Percentiles rank a stretch among this genome's conserved stretches.
phyloP scores from a whole-genome alignment of 2,888 invertebrate genomes.

The Drosophila mimetica region DNA sequence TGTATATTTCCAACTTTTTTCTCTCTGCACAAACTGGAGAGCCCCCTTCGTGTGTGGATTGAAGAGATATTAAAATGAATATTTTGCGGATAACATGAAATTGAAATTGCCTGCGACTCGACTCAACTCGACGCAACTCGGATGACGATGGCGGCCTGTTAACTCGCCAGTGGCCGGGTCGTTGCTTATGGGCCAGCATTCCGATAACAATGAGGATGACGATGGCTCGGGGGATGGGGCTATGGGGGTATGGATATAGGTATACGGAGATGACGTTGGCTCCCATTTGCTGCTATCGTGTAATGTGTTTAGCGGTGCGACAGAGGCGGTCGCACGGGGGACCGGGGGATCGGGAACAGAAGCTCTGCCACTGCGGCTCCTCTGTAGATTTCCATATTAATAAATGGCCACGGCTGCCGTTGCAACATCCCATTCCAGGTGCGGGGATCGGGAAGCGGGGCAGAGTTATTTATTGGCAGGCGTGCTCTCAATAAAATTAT shows the following conservation, averaged over 20 bases:
- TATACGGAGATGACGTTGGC: conserved; percentile 51
- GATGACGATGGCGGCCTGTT: conserved; percentile 52
- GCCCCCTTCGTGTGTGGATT: conserved; percentile 62
- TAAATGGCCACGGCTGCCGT: conserved; percentile 69
- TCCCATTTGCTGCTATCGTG: conserved; percentile 78
- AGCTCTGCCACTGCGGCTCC: conserved; percentile 63
- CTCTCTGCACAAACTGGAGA: neutral
- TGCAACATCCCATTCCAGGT: conserved; percentile 8
- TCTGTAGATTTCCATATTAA: conserved; percentile 79
- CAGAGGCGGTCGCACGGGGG: conserved; percentile 2
- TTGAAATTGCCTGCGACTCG: conserved; percentile 73
- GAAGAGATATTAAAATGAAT: conserved; percentile 83
- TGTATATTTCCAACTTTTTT: neutral
- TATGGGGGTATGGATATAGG: conserved; percentile 14
- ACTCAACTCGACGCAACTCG: conserved; percentile 31
- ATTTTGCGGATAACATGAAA: conserved; percentile 81
- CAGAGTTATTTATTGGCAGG: conserved; percentile 77
- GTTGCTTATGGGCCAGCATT: conserved; percentile 66
- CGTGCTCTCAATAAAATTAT: conserved; percentile 79
- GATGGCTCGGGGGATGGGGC: conserved; percentile 51
- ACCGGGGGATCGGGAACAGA: conserved; percentile 31
- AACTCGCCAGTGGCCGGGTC: conserved; percentile 49
- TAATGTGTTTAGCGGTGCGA: conserved; percentile 72
- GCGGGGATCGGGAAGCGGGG: conserved; percentile 15
- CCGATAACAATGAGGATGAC: conserved; percentile 71